Evolutionary conservation across 1,140 invertebrate species (phyloP).

Genomic region (Dryas iulia): DNA sequence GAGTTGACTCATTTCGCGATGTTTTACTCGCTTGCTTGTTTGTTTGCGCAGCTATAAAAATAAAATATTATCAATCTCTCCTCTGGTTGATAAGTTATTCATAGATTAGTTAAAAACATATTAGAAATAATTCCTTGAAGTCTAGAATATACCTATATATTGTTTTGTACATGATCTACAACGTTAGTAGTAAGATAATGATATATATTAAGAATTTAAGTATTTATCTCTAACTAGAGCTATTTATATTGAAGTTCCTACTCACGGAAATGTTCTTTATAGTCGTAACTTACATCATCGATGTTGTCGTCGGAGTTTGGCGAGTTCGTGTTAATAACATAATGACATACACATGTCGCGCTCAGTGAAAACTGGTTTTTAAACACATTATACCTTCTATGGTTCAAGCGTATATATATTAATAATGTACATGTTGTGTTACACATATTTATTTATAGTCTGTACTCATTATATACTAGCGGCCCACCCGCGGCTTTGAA

Average conservation of each 20-base stretch:
- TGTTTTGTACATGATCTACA: neutral
- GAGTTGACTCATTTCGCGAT: constrained; percentile 40
- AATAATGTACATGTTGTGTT: too few species aligned
- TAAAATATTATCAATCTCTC: neutral
- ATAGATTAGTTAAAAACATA: neutral
- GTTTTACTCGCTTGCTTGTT: constrained; percentile 1
- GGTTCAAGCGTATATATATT: neutral
- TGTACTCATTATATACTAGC: neutral
- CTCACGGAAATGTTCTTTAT: constrained; percentile 1
- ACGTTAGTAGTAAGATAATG: too few species aligned
- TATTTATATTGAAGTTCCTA: neutral
- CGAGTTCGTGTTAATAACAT: constrained; percentile 17
- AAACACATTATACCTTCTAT: neutral
- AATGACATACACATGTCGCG: constrained; percentile 10
- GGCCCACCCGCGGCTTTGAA: too few species aligned
- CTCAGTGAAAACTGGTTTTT: constrained; percentile 6
- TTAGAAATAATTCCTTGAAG: neutral
- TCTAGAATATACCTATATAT: neutral
- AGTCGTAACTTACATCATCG: constrained; percentile 14
- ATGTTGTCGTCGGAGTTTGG: constrained; percentile 9
- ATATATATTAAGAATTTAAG: neutral
- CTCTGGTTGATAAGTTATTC: neutral
- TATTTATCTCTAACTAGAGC: neutral
- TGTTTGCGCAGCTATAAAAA: neutral
- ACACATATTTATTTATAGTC: neutral